phyloP scores from a whole-genome alignment of 1,140 invertebrate species.

The Helicorthomorpha holstii region DNA sequence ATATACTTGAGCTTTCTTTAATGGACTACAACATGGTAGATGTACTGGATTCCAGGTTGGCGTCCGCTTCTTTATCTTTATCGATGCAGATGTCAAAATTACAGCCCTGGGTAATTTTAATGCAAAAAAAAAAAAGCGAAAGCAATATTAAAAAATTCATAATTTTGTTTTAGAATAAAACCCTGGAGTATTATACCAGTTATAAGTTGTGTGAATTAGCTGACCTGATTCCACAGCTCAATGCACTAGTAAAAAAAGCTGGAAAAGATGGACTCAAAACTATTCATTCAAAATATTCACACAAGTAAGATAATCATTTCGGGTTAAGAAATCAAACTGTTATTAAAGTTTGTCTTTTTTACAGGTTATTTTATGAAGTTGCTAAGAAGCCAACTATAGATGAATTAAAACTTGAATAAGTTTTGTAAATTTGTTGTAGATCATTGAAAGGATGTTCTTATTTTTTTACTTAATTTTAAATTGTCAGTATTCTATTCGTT shows the following conservation, averaged over 20 bases:
- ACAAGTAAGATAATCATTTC: slow-evolving; percentile 43
- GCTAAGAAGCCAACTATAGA: slow-evolving; percentile 23
- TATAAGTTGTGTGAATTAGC: slow-evolving; percentile 59
- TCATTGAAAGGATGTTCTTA: too few relatives aligned
- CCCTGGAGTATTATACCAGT: slow-evolving; percentile 69
- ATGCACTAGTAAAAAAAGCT: slow-evolving; percentile 54
- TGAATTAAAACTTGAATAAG: too few relatives aligned
- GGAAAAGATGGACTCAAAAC: slow-evolving; percentile 59
- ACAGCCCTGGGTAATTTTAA: slow-evolving; percentile 39
- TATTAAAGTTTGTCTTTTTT: slow-evolving; percentile 14
- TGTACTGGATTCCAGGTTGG: slow-evolving; percentile 69
- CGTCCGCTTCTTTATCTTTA: slow-evolving; percentile 64
- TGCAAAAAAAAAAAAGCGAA: too few relatives aligned
- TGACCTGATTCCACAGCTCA: slow-evolving; percentile 49
- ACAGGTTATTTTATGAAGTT: slow-evolving; percentile 58
- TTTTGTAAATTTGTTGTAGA: too few relatives aligned
- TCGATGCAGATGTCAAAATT: slow-evolving; percentile 56
- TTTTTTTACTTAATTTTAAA: too few relatives aligned
- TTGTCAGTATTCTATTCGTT: too few relatives aligned
- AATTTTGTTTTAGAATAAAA: slow-evolving; percentile 44
- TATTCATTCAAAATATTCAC: slow-evolving; percentile 84
- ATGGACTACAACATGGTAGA: slow-evolving; percentile 75
- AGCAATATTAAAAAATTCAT: background rate
- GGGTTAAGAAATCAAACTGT: slow-evolving; percentile 8
- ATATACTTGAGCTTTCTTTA: slow-evolving; percentile 77